A percentile compares a stretch with the other conserved stretches of the same genome.
Evolutionary conservation across 2,888 invertebrate species (phyloP).

Genomic region (Epsilonema sp.): DNA sequence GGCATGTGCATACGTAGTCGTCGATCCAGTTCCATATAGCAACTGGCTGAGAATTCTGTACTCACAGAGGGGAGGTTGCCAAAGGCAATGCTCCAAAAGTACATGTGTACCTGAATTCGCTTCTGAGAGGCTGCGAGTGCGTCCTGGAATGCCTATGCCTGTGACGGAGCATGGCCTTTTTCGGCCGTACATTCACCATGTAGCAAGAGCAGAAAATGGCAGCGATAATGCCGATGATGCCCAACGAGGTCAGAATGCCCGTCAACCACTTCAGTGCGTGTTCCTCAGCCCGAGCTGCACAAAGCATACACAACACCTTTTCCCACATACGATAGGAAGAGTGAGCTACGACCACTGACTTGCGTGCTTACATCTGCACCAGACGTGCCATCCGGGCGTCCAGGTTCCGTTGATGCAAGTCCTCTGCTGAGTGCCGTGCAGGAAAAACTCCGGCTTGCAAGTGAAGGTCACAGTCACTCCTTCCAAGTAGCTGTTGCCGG

Average conservation of each 20-base stretch:
- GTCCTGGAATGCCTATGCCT: too few species aligned
- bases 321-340: too few species aligned
- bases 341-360: too few species aligned
- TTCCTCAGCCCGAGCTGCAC: conserved; percentile 7
- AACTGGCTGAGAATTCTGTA: too few species aligned
- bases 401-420: conserved; percentile 4
- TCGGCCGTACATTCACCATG: neutral
- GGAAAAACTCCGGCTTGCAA: conserved; percentile 6
- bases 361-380: conserved; percentile 8
- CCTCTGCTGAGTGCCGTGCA: conserved; percentile 1
- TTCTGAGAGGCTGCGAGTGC: too few species aligned
- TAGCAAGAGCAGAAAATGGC: conserved; percentile 7
- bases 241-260: conserved; percentile 6
- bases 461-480: conserved; percentile 5
- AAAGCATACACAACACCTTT: too few species aligned
- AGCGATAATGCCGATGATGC: conserved; percentile 1
- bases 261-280: conserved; percentile 9
- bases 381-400: conserved; percentile 7
- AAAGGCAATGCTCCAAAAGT: neutral
- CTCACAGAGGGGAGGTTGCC: neutral
- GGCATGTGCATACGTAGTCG: too few species aligned
- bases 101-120: too few species aligned
- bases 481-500: conserved; percentile 6
- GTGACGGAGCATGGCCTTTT: neutral
- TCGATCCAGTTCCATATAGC: too few species aligned